A percentile compares a stretch with the other conserved stretches of the same genome.
Evolutionary conservation across 2,113 vertebrate species (phyloP).

Genomic region (Malaclemys terrapin): DNA sequence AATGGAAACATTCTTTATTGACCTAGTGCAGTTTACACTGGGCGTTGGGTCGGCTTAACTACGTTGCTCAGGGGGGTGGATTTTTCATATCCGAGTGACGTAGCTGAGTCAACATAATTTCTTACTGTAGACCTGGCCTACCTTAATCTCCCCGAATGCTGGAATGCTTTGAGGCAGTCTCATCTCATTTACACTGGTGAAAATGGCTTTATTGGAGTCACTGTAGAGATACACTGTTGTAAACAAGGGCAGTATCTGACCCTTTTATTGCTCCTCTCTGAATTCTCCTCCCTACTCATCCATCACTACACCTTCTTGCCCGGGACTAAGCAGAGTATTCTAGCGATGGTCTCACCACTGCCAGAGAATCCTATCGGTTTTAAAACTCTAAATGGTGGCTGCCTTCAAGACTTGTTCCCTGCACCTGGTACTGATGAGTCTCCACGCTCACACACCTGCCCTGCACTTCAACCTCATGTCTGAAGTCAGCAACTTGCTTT

Average conservation of each 20-base stretch:
- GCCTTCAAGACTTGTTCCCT: background rate
- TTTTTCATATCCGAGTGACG: too few species aligned
- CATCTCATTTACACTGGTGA: background rate
- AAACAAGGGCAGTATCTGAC: constrained; percentile 6
- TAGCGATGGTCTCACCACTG: background rate
- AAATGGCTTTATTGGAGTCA: background rate
- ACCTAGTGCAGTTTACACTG: too few species aligned
- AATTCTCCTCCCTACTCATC: background rate
- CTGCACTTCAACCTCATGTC: fast-evolving
- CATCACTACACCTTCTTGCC: background rate
- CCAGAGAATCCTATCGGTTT: background rate
- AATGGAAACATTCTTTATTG: too few species aligned
- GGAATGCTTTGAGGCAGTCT: constrained; percentile 29
- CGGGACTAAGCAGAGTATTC: too few species aligned
- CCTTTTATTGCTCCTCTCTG: background rate
- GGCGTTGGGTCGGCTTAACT: too few species aligned
- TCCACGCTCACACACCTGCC: background rate
- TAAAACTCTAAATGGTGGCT: background rate
- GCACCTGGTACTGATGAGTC: background rate
- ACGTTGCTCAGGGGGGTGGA: too few species aligned
- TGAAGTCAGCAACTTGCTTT: background rate
- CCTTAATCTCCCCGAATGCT: constrained; percentile 59
- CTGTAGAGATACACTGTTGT: background rate
- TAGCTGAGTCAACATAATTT: too few species aligned
- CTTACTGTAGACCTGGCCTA: too few species aligned